These are phyloP conservation scores for Cremastobaeus sp. DNA, from an alignment of 2,888 invertebrate species.

Conservation along the genomic window DNA sequence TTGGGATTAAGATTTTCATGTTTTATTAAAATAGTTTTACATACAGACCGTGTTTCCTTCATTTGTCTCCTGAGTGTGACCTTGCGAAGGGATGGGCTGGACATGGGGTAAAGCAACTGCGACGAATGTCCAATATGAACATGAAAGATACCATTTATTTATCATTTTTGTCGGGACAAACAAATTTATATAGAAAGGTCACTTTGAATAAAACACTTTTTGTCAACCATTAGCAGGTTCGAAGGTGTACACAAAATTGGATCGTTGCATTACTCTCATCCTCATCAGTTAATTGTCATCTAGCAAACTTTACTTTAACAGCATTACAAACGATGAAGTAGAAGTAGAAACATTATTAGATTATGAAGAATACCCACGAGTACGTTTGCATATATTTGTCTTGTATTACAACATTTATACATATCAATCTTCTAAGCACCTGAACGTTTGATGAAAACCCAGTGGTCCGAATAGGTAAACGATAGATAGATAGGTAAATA, in stretches of 20 bases:
- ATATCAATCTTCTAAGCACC: constrained; percentile 59
- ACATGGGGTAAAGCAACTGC: too few relatives aligned
- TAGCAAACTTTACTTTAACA: constrained; percentile 62
- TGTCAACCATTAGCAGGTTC: constrained; percentile 70
- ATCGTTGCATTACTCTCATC: constrained; percentile 63
- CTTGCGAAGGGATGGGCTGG: too few relatives aligned
- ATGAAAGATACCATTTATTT: constrained; percentile 76
- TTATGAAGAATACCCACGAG: constrained; percentile 55
- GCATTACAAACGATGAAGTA: constrained; percentile 64
- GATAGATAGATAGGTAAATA: not conserved
- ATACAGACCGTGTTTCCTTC: constrained; percentile 3
- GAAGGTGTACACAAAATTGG: constrained; percentile 70
- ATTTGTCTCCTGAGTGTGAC: not conserved
- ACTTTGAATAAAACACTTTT: constrained; percentile 76
- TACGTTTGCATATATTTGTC: constrained; percentile 49
- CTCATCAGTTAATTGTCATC: constrained; percentile 52
- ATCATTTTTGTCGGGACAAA: constrained; percentile 73
- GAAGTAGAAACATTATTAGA: constrained; percentile 61
- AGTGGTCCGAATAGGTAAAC: not conserved
- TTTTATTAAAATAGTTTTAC: constrained; percentile 47
- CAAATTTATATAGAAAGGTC: constrained; percentile 77
- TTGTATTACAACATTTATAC: constrained; percentile 49
- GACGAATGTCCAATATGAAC: constrained; percentile 65
- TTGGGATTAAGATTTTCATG: constrained; percentile 31
- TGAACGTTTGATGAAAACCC: constrained; percentile 16